These are phyloP conservation scores for Microcebus griseorufus DNA, from an alignment of 2,113 vertebrate genomes.

Conservation along the genomic window DNA sequence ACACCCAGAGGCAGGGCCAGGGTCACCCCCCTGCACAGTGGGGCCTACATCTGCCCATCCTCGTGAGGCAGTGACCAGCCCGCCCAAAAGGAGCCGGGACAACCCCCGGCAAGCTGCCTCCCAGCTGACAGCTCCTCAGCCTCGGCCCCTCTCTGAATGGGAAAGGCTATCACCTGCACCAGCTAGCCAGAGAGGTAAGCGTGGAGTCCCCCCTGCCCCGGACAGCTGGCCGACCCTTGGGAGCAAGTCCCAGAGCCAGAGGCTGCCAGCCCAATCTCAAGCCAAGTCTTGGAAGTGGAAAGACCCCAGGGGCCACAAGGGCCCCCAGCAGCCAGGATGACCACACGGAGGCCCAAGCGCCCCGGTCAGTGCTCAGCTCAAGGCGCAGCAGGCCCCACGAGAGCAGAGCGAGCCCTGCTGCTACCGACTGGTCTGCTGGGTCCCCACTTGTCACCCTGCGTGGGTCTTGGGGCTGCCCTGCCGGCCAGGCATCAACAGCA, in stretches of 20 bases:
- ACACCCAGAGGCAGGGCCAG: rapidly evolving
- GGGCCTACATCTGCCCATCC: background rate
- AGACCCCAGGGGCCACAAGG: rapidly evolving
- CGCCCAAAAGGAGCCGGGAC: rapidly evolving
- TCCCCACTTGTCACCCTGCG: no score
- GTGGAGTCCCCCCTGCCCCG: rapidly evolving
- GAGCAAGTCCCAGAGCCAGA: no score
- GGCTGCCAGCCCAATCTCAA: background rate
- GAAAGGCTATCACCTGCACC: background rate
- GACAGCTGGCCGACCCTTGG: background rate
- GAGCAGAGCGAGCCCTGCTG: background rate
- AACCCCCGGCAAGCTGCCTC: rapidly evolving
- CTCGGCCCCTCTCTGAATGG: rapidly evolving
- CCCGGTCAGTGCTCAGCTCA: background rate
- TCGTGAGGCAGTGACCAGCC: rapidly evolving
- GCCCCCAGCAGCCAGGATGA: background rate
- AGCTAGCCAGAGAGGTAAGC: no score
- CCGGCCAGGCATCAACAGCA: background rate
- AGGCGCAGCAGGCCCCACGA: background rate
- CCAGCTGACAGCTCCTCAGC: rapidly evolving
- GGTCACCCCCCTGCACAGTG: background rate
- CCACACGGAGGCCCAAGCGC: background rate
- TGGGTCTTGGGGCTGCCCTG: no score
- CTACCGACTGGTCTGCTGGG: no score
- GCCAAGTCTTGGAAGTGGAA: background rate